phyloP scores from a whole-genome alignment of 2,797 vertebrate species.

The Malacoctenus gilli region DNA sequence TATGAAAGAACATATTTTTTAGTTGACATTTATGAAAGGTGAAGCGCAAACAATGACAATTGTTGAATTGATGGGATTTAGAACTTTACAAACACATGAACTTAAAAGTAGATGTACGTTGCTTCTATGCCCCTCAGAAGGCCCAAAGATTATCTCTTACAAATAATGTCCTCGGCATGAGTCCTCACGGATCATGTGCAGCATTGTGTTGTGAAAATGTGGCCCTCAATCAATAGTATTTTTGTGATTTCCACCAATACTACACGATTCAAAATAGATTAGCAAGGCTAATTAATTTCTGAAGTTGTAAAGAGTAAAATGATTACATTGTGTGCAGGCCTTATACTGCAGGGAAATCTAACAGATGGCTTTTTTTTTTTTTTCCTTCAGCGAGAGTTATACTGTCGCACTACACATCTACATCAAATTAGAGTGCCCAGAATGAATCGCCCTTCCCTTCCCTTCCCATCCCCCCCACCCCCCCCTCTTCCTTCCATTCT shows the following conservation, averaged over 20 bases:
- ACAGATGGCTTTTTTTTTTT: constrained; percentile 83
- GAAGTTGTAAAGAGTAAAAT: constrained; percentile 40
- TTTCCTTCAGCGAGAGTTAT: constrained; percentile 77
- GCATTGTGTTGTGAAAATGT: constrained; percentile 52
- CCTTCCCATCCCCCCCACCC: constrained; percentile 67
- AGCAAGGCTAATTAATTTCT: constrained; percentile 31
- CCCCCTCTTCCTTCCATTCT: constrained; percentile 61
- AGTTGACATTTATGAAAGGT: no score
- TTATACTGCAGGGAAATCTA: constrained; percentile 66
- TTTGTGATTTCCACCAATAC: constrained; percentile 39
- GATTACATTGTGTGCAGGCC: constrained; percentile 2
- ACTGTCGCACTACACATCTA: constrained; percentile 85
- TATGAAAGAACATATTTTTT: no score
- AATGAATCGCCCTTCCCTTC: constrained; percentile 69
- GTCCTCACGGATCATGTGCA: constrained; percentile 57
- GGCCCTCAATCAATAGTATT: constrained; percentile 50
- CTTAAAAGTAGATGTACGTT: no score
- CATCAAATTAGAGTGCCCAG: constrained; percentile 87
- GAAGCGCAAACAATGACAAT: no score
- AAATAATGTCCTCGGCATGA: no score
- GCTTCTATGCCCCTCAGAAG: no score
- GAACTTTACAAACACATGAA: no score
- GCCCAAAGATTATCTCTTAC: no score
- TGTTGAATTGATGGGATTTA: no score
- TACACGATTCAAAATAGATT: constrained; percentile 35